Percentiles rank a stretch among this genome's conserved stretches.
Conservation (phyloP, 2,797 vertebrate species). For the Sus cebifrons region DNA sequence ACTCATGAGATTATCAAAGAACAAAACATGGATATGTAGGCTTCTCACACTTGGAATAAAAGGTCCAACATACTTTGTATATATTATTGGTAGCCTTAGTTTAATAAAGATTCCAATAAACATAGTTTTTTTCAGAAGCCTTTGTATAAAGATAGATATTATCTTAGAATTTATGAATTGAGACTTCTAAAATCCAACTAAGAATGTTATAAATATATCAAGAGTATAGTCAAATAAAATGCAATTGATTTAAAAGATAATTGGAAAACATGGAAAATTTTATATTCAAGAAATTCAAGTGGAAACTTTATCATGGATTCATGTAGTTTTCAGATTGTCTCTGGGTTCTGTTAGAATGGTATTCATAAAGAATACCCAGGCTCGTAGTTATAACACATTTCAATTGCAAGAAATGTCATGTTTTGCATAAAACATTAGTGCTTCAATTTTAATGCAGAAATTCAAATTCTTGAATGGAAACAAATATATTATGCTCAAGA, state of each 20-base stretch:
- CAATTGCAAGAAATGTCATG: constrained; percentile 54
- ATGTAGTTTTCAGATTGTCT: constrained; percentile 63
- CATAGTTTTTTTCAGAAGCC: not conserved
- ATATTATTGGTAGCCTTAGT: not conserved
- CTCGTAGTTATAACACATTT: constrained; percentile 67
- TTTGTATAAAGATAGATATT: constrained; percentile 10
- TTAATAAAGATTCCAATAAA: constrained; percentile 1
- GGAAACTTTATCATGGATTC: constrained; percentile 43
- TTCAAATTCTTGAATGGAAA: constrained; percentile 71
- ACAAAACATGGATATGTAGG: not conserved
- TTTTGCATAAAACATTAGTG: constrained; percentile 63
- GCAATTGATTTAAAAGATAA: constrained; percentile 5
- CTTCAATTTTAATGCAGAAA: constrained; percentile 60
- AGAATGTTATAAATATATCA: not conserved
- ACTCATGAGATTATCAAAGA: constrained; percentile 15
- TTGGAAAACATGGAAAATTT: constrained; percentile 23
- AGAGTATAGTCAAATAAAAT: constrained; percentile 33
- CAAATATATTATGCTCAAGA: constrained; percentile 24
- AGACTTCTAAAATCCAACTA: constrained; percentile 25
- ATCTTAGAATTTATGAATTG: not conserved
- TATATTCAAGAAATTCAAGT: constrained; percentile 35
- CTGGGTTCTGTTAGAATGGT: not conserved
- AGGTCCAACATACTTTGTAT: not conserved
- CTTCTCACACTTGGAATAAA: constrained; percentile 18
- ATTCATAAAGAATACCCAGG: constrained; percentile 35